Evolutionary conservation across 2,113 vertebrate genomes (phyloP), one percentile per base, ranked within the genome.

Genomic region (Nestor notabilis): DNA sequence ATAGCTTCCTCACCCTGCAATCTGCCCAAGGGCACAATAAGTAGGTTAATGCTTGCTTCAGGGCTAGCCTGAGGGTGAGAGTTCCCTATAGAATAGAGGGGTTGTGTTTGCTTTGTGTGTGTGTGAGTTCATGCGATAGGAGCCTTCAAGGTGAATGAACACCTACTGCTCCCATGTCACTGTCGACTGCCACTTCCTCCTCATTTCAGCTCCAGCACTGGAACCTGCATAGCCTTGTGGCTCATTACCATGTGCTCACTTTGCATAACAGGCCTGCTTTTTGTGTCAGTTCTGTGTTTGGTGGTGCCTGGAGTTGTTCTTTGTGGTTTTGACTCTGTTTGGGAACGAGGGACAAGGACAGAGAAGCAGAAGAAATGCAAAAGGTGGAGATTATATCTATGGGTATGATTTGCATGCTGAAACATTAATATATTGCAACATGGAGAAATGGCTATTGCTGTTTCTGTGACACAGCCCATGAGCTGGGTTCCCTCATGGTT

Each of bases 41-140:
- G 93, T 97, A 98, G 97, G 97, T 97, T 98, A 98, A 98, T 97
- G 95, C 96, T 97, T 92, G 97, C 98, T 97, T 92, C 91, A 94
- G 96, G 97, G 92, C 92, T 98, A 93, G 97, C 98, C 98, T 95
- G 96, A 97, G 96, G 97, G 97, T 95, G 97, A 92, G 95, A 89
- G 82, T 31, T 97, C 93, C 97, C 92, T 46, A 82, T 16, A 93
- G 96, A 95, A 78, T 35, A 69, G 82, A 46, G 10, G 75, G 89
- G 74, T 41, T 89, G 84, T 83, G 84, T 88, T 86, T 81, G 66
- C 63, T 90, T 72, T 76, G 44, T 88, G 58, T 12, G 43, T 53
- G 31, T 12, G 58, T 37, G 82, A 92, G 90, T 50, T 95, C 75
- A 27, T 17, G 16, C 10, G 1, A 6, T 9, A 50, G 63, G 55